Base-by-base conservation (phyloP, 2,888 invertebrate species). In the Cerastis rubricosa region DNA sequence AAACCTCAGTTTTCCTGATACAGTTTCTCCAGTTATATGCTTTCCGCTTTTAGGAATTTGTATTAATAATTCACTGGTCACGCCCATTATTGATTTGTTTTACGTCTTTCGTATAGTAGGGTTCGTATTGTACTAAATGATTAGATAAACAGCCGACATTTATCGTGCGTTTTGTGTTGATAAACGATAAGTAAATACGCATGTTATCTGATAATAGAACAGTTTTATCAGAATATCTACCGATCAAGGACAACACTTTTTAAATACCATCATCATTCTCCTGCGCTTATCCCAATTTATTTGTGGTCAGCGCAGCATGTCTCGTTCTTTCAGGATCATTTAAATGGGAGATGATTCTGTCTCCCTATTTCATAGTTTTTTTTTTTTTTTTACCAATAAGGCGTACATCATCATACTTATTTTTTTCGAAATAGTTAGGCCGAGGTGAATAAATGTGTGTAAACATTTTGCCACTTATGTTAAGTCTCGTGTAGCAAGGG, bases 31-130 rank as follows among this genome's bases (percentile, higher is more conserved):
- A 4, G 88, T 84, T 49, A 73, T 76, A 64, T 64, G 43, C 17
- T 64, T 64, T 6, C 64, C 64, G 17, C n/a, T 45, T 64, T 14
- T 17, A 64, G 64, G 64, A 64, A 64, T 69, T 71, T 43, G 85
- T n/a, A 91, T 81, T 9, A 87, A 74, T 65, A 91, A 90, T 78
- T 91, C 81, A 81, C 91, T 90, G 4, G 70, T 71, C 4, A 91
- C 80, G 68, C 86, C 89, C 91, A 91, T 91, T 59, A 22, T 45
- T 29, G 6, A 25, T 35, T 59, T 0, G 0, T 14, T 6, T 40
- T 25, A 68, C 72, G 84, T 79, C 54, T n/a, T 79, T 40, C 22
- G 22, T 40, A 6, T 40, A 2, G 4, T 59, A 59, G 22, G 7
- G 14, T 64, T 25, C 43, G 14, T 9, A n/a, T 64, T 45, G 43